Evolutionary conservation across 2,888 invertebrate genomes (phyloP), one percentile per base, ranked within the genome.

Genomic region (Drosophila planitibia): DNA sequence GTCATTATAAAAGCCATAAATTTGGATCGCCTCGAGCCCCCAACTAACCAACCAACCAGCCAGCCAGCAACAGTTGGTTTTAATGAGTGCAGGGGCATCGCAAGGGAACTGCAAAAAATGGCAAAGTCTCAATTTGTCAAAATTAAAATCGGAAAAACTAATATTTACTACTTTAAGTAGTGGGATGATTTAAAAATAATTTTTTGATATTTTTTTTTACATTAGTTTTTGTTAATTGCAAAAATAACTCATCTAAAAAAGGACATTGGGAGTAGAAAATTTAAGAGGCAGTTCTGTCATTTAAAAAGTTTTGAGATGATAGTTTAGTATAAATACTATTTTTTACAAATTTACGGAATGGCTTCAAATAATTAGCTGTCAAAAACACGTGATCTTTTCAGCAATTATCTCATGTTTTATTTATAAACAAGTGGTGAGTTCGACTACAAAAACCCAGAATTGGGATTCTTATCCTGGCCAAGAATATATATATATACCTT

Each of bases 1-100:
- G 90, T 88, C 88, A 88, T 91, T 88, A 91, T 90, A 85, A 88
- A 90, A 87, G 89, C 90, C 91, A 88, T 88, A 88, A 88, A 88
- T 88, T 91, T 89, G 32, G 78, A 75, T 85, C 70, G 85, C 82
- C 76, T 66, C 79, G 55, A 84, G 83, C 85, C 52, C 57, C 68
- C 51, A 51, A 12, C 66, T 14, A 47, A 47, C 25, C 30, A 28
- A 16, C 47, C 54, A 16, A 3, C 10, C 55, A 37, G 9, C 16
- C 55, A 60, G 37, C 16, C 61, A 64, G 66, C 80, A 70, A 67
- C 66, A 76, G 80, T 83, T 80, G 79, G 47, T 44, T 79, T 75
- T 69, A 82, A 80, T 82, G 79, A 79, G 74, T 59, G 57, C 63
- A 59, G 60, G 39, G 41, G 37, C 39, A 39, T 49, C 41, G 30